Conservation (phyloP, 2,113 vertebrate species). For the Colossoma macropomum region DNA sequence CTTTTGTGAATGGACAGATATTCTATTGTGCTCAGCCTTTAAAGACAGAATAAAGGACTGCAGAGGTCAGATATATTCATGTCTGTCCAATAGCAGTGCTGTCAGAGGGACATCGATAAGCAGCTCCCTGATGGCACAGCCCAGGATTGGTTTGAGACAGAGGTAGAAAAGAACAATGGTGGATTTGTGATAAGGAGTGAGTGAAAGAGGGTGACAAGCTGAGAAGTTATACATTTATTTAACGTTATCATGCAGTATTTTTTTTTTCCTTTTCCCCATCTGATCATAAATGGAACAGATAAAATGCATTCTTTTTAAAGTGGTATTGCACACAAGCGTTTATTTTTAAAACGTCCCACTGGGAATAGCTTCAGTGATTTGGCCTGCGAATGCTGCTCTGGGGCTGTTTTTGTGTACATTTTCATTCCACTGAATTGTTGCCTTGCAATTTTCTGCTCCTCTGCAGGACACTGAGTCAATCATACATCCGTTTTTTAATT, state of each 20-base stretch:
- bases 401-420: background rate
- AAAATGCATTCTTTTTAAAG: background rate
- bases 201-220: background rate
- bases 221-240: background rate
- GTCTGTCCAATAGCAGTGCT: constrained; percentile 1
- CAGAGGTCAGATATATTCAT: constrained; percentile 40
- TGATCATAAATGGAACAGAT: background rate
- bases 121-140: background rate
- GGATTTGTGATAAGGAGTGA: constrained; percentile 4
- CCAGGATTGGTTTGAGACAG: background rate
- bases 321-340: background rate
- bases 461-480: background rate
- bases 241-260: background rate
- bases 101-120: constrained; percentile 21
- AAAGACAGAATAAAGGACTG: constrained; percentile 29
- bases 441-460: background rate
- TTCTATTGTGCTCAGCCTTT: constrained; percentile 27
- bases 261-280: background rate
- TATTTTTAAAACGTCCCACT: background rate
- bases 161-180: constrained; percentile 5
- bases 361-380: background rate
- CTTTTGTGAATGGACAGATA: constrained; percentile 29
- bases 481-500: background rate
- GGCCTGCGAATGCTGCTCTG: background rate
- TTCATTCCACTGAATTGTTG: background rate